Percentiles rank a stretch among this genome's conserved stretches.
Evolutionary conservation across 2,113 vertebrate genomes (phyloP).

Genomic region (Alexandromys fortis): DNA sequence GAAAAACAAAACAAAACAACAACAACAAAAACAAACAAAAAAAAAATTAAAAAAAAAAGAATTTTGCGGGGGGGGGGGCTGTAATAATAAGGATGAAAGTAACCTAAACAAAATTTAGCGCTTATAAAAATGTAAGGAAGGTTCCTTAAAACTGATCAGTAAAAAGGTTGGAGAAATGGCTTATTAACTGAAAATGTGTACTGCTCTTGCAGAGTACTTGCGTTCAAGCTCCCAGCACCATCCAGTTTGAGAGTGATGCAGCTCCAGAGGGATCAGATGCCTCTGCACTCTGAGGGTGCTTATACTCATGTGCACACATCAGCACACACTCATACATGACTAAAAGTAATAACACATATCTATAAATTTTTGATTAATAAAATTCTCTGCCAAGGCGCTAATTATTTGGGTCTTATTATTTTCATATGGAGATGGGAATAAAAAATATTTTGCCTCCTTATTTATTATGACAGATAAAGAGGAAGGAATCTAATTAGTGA

Average conservation of each 20-base stretch:
- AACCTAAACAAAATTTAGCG: neutral
- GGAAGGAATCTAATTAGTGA: neutral
- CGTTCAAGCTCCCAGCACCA: neutral
- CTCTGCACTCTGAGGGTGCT: neutral
- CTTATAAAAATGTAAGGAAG: neutral
- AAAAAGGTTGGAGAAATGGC: neutral
- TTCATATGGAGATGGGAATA: neutral
- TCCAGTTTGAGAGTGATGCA: too few species aligned
- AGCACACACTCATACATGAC: neutral
- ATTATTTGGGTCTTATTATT: neutral
- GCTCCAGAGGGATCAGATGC: neutral
- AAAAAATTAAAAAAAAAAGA: too few species aligned
- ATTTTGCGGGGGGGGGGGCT: rapidly evolving
- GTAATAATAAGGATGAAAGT: neutral
- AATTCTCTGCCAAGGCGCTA: neutral
- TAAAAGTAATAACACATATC: neutral
- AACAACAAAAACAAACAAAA: too few species aligned
- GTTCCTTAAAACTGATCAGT: neutral
- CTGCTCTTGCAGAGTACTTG: neutral
- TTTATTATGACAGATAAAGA: neutral
- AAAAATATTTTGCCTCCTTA: neutral
- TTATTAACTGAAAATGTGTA: neutral
- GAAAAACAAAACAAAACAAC: too few species aligned
- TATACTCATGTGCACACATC: neutral
- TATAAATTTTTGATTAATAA: neutral